Conservation (phyloP, 2,797 vertebrate species). For the Holocentrus rufus region DNA sequence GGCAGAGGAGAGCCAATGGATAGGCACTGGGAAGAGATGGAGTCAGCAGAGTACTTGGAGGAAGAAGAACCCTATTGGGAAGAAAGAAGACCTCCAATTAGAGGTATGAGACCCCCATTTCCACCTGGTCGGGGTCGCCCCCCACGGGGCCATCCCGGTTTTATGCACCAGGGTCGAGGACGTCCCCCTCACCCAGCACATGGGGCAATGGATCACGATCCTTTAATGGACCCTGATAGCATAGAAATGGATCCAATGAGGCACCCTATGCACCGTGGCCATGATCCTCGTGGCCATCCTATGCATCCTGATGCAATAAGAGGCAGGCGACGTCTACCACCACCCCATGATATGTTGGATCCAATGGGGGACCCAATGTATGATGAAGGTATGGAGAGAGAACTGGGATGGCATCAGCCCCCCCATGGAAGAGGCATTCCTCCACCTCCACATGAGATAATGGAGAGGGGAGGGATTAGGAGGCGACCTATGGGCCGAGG, state of each 20-base stretch:
- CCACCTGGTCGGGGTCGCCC: slow-evolving; percentile 76
- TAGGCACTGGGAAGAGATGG: slow-evolving; percentile 87
- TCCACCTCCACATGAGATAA: slow-evolving; percentile 81
- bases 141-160: slow-evolving; percentile 80
- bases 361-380: slow-evolving; percentile 63
- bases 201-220: slow-evolving; percentile 72
- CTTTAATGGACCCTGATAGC: slow-evolving; percentile 72
- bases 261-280: slow-evolving; percentile 68
- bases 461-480: slow-evolving; percentile 72
- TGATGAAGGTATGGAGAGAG: slow-evolving; percentile 73
- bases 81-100: slow-evolving; percentile 84
- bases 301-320: slow-evolving; percentile 81
- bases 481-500: slow-evolving; percentile 75
- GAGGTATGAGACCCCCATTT: slow-evolving; percentile 81
- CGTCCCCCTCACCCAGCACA: slow-evolving; percentile 82
- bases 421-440: slow-evolving; percentile 80
- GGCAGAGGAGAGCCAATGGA: slow-evolving; percentile 81
- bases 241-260: slow-evolving; percentile 59
- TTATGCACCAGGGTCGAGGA: slow-evolving; percentile 82
- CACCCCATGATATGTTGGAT: slow-evolving; percentile 79
- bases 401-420: slow-evolving; percentile 70
- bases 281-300: slow-evolving; percentile 65
- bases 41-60: slow-evolving; percentile 83
- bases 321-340: slow-evolving; percentile 75
- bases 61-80: slow-evolving; percentile 86